A percentile compares a stretch with the other conserved stretches of the same genome.
Evolutionary conservation across 1,140 invertebrate genomes (phyloP).

Genomic region (Drosophila aff.): DNA sequence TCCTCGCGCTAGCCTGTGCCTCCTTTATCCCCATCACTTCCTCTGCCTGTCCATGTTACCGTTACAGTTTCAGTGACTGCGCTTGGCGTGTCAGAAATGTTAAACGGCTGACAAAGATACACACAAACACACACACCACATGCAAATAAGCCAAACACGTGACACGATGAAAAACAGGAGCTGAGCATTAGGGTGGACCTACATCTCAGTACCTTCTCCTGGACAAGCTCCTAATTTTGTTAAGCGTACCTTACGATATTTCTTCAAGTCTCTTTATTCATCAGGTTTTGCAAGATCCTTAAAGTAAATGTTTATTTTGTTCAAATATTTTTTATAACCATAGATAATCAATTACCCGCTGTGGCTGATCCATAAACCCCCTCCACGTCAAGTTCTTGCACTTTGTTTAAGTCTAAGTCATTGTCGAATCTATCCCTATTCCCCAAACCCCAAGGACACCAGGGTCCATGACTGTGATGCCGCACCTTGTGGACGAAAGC

Average conservation of each 20-base stretch:
- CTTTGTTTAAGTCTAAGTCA: background rate
- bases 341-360: background rate
- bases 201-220: background rate
- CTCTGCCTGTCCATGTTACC: constrained; percentile 11
- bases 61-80: constrained; percentile 45
- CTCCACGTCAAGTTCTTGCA: background rate
- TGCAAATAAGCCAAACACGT: constrained; percentile 48
- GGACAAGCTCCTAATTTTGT: too few species aligned
- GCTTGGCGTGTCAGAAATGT: constrained; percentile 51
- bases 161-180: constrained; percentile 39
- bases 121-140: constrained; percentile 19
- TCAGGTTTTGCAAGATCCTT: background rate
- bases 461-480: background rate
- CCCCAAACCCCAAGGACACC: background rate
- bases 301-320: too few species aligned
- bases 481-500: background rate
- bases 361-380: background rate
- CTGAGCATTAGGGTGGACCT: constrained; percentile 28
- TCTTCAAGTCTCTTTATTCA: background rate
- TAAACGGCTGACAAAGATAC: constrained; percentile 49
- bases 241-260: background rate
- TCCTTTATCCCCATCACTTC: constrained; percentile 1
- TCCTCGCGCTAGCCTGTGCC: background rate
- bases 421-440: background rate
- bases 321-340: too few species aligned